Evolutionary conservation across 2,113 vertebrate species (phyloP).

Genomic region (Nycticorax nycticorax): DNA sequence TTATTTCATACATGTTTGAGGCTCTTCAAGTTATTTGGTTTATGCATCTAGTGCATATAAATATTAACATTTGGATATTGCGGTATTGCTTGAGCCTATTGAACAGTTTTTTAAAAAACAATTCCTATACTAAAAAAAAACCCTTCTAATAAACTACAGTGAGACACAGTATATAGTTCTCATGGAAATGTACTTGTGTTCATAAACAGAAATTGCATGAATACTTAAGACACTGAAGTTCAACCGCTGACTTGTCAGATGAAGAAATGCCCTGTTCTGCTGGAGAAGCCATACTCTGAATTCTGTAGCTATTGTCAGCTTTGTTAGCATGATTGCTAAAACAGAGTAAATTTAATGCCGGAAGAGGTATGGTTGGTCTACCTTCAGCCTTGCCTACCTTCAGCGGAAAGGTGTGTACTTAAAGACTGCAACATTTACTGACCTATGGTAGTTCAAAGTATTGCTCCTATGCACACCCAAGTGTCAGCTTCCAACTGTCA

Average conservation of each 20-base stretch:
- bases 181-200: not conserved
- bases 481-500: not conserved
- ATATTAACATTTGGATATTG: not conserved
- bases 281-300: not conserved
- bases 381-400: not conserved
- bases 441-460: not conserved
- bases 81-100: not conserved
- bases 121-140: not conserved
- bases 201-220: not conserved
- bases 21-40: not conserved
- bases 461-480: not conserved
- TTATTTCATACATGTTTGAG: not conserved
- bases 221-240: not conserved
- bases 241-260: not conserved
- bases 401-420: not conserved
- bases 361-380: rapidly evolving
- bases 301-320: not conserved
- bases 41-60: not conserved
- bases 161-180: not conserved
- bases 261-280: not conserved
- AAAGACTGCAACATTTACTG: not conserved
- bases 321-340: not conserved
- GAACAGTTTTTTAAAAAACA: not conserved
- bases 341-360: not conserved
- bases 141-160: not conserved